Base-by-base conservation (phyloP, 2,113 vertebrate species). In the Cavia porcellus region DNA sequence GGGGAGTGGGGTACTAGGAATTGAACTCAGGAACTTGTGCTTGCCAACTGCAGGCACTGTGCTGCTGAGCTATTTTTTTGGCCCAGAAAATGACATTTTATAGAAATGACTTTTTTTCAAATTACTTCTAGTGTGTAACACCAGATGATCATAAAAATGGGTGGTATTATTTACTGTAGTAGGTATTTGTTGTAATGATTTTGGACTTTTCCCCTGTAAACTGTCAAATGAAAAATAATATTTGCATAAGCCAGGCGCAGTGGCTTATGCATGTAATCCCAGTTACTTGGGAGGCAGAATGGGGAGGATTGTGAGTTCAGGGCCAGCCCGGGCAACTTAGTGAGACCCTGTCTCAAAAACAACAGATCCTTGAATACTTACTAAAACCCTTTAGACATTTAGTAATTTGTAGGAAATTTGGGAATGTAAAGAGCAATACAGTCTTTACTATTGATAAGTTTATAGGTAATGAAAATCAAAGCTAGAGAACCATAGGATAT, bases 111-210 rank as follows among this genome's bases (percentile, higher is more conserved):
- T 77, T 95, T 83, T 52, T 57, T 87, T 86, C 57, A 88, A 28
- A 61, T 72, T 70, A 85, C 92, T 94, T 90, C 68, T 20, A 50
- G 75, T 28, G 8, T 42, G 7, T 6, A 50, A 55, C n/a, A 93
- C 28, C 32, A 93, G 81, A n/a, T 81, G 50, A 61, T 92, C 72
- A 74, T 70, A 96, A 93, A 93, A 82, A 38, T 74, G 80, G 55
- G 15, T 72, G 77, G 20, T 66, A 87, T 17, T 79, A 35, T 75
- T 90, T 95, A 52, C 94, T 97, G 42, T 86, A 91, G 83, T 94
- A 90, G 92, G n/a, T 89, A 50, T 77, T 50, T 50, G 45, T 50
- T 77, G 45, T 77, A 77, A 50, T 47, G 45, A 95, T 38, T 89
- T 96, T 74, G 74, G 93, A 82, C 38, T 86, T 95, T 92, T 74